A percentile compares a stretch with the other conserved stretches of the same genome.
These are phyloP conservation scores for Ornithoptera alexandrae DNA, from an alignment of 2,888 invertebrate species.

Conservation along the genomic window DNA sequence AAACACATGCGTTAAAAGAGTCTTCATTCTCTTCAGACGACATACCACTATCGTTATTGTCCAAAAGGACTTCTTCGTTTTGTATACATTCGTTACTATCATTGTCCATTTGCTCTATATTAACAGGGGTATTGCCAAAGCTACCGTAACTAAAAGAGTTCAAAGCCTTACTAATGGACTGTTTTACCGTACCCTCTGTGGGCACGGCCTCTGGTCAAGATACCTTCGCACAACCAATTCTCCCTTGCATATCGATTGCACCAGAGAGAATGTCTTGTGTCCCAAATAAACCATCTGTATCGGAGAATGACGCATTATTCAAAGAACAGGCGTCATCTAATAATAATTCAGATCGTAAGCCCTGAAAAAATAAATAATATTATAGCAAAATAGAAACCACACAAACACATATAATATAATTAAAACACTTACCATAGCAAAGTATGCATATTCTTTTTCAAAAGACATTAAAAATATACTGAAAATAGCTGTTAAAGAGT, in stretches of 20 bases:
- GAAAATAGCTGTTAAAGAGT: constrained; percentile 66
- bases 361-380: constrained; percentile 49
- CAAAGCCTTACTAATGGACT: constrained; percentile 42
- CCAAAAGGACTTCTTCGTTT: constrained; percentile 34
- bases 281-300: constrained; percentile 61
- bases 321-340: constrained; percentile 67
- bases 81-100: constrained; percentile 34
- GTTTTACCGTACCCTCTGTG: constrained; percentile 56
- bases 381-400: background rate
- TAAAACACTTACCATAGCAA: constrained; percentile 59
- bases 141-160: constrained; percentile 60
- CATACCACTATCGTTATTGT: constrained; percentile 65
- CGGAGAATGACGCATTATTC: constrained; percentile 58
- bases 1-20: constrained; percentile 52
- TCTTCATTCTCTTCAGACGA: constrained; percentile 74
- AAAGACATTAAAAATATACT: constrained; percentile 69
- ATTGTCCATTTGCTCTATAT: constrained; percentile 40
- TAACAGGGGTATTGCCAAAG: constrained; percentile 60
- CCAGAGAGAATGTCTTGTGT: constrained; percentile 58
- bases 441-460: constrained; percentile 71
- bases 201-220: constrained; percentile 78
- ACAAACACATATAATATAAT: background rate
- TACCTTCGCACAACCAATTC: constrained; percentile 49
- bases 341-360: constrained; percentile 63
- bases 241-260: constrained; percentile 65